Evolutionary conservation across 2,888 invertebrate genomes (phyloP).

Genomic region (Thereva nobilitata): DNA sequence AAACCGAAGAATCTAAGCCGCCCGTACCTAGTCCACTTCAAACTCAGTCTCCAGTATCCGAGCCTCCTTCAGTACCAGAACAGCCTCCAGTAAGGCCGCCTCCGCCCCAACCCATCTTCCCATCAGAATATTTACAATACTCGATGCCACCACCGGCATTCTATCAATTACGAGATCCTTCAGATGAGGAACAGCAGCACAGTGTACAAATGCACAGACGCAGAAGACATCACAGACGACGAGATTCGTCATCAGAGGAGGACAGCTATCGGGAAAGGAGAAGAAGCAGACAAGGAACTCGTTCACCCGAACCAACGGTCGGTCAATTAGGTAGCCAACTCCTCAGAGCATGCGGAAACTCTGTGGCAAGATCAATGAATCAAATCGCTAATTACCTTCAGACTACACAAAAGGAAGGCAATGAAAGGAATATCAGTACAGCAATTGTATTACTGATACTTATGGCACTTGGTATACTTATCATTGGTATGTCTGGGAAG

Average conservation of each 20-base stretch:
- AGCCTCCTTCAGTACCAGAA: conserved; percentile 54
- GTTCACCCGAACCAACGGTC: conserved; percentile 67
- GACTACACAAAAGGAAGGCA: conserved; percentile 63
- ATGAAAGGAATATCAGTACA: conserved; percentile 69
- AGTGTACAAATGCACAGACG: conserved; percentile 59
- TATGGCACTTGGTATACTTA: conserved; percentile 74
- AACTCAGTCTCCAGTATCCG: conserved; percentile 58
- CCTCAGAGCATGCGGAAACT: conserved; percentile 69
- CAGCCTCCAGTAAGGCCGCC: conserved; percentile 60
- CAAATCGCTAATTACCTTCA: conserved; percentile 67
- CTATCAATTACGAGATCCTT: conserved; percentile 57
- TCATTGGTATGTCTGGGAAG: conserved; percentile 73
- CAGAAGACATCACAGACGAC: conserved; percentile 60
- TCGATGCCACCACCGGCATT: conserved; percentile 61
- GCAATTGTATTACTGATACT: conserved; percentile 78
- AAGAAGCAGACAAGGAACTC: conserved; percentile 53
- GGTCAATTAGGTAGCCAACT: conserved; percentile 73
- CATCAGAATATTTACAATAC: conserved; percentile 61
- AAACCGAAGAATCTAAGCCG: background rate
- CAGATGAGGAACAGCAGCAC: conserved; percentile 55
- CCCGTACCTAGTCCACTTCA: conserved; percentile 9
- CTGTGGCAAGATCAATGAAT: conserved; percentile 67
- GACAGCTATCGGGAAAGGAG: conserved; percentile 59
- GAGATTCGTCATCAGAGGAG: conserved; percentile 63
- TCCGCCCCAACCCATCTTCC: conserved; percentile 56